Percentiles rank a stretch among this genome's conserved stretches.
Conservation (phyloP, 2,797 vertebrate genomes). For the Naso thynnoides region DNA sequence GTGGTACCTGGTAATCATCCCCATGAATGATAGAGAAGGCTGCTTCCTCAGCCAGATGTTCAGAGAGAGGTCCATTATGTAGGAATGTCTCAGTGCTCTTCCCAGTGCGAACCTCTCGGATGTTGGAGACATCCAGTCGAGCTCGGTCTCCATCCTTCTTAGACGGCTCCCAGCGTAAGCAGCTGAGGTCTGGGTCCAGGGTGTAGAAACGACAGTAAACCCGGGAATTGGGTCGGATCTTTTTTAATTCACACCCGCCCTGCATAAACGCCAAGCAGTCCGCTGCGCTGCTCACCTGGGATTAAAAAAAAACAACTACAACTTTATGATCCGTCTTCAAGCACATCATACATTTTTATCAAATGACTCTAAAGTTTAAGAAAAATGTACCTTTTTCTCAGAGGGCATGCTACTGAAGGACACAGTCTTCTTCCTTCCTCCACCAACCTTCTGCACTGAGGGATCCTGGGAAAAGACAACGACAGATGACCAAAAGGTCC, state of each 20-base stretch:
- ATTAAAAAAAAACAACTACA: neutral
- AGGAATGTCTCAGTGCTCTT: conserved; percentile 98
- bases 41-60: conserved; percentile 95
- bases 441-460: conserved; percentile 91
- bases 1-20: conserved; percentile 89
- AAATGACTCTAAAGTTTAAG: neutral
- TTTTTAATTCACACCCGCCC: conserved; percentile 97
- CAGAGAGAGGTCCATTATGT: conserved; percentile 91
- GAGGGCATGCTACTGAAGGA: conserved; percentile 99
- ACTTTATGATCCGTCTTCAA: neutral
- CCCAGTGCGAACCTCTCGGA: conserved; percentile 95
- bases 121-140: conserved; percentile 91
- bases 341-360: neutral
- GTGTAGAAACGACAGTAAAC: conserved; percentile 98
- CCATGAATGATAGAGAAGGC: conserved; percentile 96
- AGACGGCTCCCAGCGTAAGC: conserved; percentile 97
- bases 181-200: conserved; percentile 92
- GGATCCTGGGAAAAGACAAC: conserved; percentile 87
- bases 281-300: conserved; percentile 91
- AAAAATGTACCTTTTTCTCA: conserved; percentile 89
- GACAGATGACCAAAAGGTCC: conserved; percentile 25
- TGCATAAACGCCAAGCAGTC: conserved; percentile 99
- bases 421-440: conserved; percentile 95
- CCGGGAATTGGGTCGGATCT: conserved; percentile 94
- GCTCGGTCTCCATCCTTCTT: conserved; percentile 96